Base-by-base conservation (phyloP, 2,797 vertebrate species). In the Cossypha polioptera region DNA sequence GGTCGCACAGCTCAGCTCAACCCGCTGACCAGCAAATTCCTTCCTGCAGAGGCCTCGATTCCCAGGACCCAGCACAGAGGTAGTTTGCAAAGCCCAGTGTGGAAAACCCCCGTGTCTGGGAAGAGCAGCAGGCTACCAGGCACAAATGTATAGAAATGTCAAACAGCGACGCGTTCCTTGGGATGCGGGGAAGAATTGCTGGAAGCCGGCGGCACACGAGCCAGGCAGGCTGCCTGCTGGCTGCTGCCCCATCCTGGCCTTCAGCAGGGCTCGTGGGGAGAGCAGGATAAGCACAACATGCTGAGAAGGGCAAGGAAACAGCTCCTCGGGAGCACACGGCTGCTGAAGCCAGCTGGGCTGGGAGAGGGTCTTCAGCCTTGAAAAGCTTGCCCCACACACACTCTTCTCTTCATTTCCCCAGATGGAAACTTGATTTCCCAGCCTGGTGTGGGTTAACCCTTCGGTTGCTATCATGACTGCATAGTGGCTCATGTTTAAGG, bases 101-200 rank as follows among this genome's bases (percentile, higher is more conserved):
- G 95, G 96, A 97, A 97, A 97, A 78, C 31, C 95, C 96, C 96
- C 5, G 0, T 4, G 55, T 33, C 59, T 79, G 83, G 86, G 94
- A 96, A 97, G 63, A 51, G 59, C 51, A 82, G 67, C 2, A 1
- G 55, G 71, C 86, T 69, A 80, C 92, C 95, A 82, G 90, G 73
- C 88, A 81, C 71, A 71, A 51, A 66, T 3, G 2, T 92, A 92
- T 84, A 90, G 90, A 92, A 83, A 65, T 0, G 4, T 55, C 7
- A 0, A 87, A 69, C 40, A 78, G 86, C 1, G 0, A n/a, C 65
- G 48, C 5, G 4, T 28, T 50, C 69, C 73, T 42, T 4, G 24
- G 92, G 88, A 86, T 36, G 12, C 1, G 1, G 74, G 80, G 38
- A 92, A 92, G 81, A 92, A 90, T 94, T 92, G 90, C 83, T 86